phyloP scores from a whole-genome alignment of 30 jellyfish, hydroid and myxozoan genomes.

The Calvadosia cruxmelitensis region DNA sequence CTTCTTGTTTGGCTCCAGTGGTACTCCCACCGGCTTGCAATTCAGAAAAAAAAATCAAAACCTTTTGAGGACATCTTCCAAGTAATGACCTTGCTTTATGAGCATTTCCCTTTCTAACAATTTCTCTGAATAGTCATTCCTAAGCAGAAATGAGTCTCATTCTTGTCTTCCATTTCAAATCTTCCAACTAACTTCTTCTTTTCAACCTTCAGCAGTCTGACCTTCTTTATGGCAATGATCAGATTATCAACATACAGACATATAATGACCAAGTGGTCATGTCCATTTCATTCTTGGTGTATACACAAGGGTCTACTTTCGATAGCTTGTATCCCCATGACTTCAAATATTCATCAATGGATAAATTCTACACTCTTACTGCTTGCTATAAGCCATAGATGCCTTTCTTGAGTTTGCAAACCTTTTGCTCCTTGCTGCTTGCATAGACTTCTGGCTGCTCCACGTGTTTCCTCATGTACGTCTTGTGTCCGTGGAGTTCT shows the following conservation, averaged over 20 bases:
- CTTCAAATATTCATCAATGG: neutral
- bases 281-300: neutral
- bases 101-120: neutral
- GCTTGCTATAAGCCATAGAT: slow-evolving; percentile 1
- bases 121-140: neutral
- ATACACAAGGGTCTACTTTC: neutral
- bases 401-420: neutral
- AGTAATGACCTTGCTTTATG: neutral
- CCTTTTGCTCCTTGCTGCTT: too few species aligned
- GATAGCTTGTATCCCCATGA: neutral
- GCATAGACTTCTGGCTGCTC: too few species aligned
- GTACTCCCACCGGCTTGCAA: too few species aligned
- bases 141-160: neutral
- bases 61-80: neutral
- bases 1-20: too few species aligned
- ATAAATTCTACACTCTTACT: neutral
- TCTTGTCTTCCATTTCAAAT: neutral
- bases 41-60: too few species aligned
- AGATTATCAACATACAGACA: neutral
- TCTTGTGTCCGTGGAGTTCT: too few species aligned
- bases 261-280: neutral
- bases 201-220: neutral
- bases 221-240: neutral
- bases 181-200: neutral
- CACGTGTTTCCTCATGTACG: too few species aligned